A percentile compares a stretch with the other conserved stretches of the same genome.
phyloP scores from a whole-genome alignment of 2,797 vertebrate genomes.

The Propithecus perrieri region DNA sequence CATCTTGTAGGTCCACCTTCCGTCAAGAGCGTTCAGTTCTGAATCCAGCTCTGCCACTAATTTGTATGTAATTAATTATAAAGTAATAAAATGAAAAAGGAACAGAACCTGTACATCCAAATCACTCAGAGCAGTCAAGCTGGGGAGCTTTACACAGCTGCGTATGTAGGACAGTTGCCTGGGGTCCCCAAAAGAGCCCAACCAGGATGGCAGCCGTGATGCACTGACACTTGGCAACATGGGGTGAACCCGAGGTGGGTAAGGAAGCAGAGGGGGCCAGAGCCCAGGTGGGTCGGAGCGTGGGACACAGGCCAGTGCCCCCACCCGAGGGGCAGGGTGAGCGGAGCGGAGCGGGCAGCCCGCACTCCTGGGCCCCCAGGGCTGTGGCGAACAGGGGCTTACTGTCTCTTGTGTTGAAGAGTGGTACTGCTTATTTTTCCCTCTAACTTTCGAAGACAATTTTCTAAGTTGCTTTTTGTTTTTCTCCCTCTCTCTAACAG shows the following conservation, averaged over 20 bases:
- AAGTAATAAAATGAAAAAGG: background rate
- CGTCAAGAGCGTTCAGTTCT: background rate
- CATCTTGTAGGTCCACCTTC: background rate
- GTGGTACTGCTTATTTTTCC: background rate
- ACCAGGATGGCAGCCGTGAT: accelerated
- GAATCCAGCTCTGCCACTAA: background rate
- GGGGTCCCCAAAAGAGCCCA: accelerated
- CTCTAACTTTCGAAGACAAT: background rate
- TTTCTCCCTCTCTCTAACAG: background rate
- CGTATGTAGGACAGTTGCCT: background rate
- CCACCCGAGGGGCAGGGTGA: no score
- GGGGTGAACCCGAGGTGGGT: accelerated
- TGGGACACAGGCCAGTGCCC: background rate
- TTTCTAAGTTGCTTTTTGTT: background rate
- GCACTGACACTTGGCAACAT: background rate
- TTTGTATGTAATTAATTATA: background rate
- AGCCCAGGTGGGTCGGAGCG: background rate
- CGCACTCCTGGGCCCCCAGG: background rate
- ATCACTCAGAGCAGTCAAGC: background rate
- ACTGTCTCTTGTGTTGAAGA: no score
- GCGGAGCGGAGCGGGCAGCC: background rate
- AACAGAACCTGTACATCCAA: no score
- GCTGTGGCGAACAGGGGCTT: accelerated
- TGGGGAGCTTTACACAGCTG: background rate
- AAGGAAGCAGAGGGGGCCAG: background rate